phyloP scores from a whole-genome alignment of 1,140 invertebrate species.

The Odontomachus brunneus region DNA sequence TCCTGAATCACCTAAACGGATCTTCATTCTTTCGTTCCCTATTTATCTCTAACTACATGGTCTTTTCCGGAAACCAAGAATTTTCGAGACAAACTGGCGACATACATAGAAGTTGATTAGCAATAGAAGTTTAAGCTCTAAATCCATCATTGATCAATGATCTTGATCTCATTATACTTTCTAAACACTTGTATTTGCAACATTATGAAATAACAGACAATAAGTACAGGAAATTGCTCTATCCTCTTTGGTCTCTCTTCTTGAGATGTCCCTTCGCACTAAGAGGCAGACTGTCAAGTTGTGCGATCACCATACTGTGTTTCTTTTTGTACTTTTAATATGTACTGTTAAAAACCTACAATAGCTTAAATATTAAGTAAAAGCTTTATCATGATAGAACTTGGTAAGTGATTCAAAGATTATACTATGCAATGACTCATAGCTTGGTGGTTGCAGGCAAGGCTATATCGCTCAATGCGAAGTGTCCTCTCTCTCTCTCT shows the following conservation, averaged over 20 bases:
- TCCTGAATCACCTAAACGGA: background rate
- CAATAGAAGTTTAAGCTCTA: background rate
- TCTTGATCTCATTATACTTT: background rate
- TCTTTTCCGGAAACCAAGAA: background rate
- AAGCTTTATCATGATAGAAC: too few species aligned
- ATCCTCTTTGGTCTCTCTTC: constrained; percentile 33
- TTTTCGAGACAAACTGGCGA: background rate
- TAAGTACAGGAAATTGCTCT: background rate
- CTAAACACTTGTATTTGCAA: background rate
- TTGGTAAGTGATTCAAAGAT: too few species aligned
- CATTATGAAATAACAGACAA: background rate
- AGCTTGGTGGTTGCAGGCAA: constrained; percentile 29
- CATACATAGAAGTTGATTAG: background rate
- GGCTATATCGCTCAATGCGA: constrained; percentile 17
- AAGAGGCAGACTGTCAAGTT: constrained; percentile 9
- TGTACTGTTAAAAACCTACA: too few species aligned
- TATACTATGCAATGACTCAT: background rate
- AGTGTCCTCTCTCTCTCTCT: constrained; percentile 34
- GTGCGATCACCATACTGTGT: constrained; percentile 33
- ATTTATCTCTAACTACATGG: background rate
- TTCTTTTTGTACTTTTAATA: background rate
- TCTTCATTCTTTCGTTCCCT: background rate
- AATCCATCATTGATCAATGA: background rate
- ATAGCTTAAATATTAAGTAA: too few species aligned
- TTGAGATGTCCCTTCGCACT: background rate